Evolutionary conservation across 2,888 invertebrate species (phyloP), one percentile per base, ranked within the genome.

Genomic region (Machimus rusticus): DNA sequence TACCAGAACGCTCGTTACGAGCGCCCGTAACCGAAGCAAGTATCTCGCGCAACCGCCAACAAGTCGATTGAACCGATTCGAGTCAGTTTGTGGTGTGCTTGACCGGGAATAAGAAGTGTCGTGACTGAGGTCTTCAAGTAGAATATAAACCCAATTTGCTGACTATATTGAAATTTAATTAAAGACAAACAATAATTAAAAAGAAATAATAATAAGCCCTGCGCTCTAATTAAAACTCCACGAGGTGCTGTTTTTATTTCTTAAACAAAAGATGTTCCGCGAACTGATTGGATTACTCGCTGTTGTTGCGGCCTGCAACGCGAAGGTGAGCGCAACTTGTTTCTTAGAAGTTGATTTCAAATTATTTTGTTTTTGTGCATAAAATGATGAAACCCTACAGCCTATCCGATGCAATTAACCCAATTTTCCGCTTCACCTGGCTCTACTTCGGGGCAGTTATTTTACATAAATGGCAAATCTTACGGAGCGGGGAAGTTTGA

Each of bases 301-400:
- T 76, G 88, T 90, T 87, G 88, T 91, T 87, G 90, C 90, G 88
- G 89, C 89, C 85, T 89, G 90, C 87, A 90, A 88, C 89, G 89
- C 90, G 43, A 90, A 90, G 66, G 89, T 90, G 82, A 82, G 82
- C 23, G 31, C 43, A 51, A 16, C 37, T 23, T 78, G 6, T 57
- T 82, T 57, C 82, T 79, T 79, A 31, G n/a, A n/a, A 43, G 78
- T 43, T 79, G 8, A 23, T 79, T 79, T 46, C 51, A 51, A 79
- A 79, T 51, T 79, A 51, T 46, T 51, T 78, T 37, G 39, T 51
- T 28, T 66, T 66, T 79, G 79, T 79, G 79, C 23, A 79, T 79
- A 79, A 51, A 39, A 78, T 82, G 82, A 66, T 57, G 82, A 82
- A 82, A 66, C 82, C 82, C 23, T 82, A 82, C 23, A 66, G 66